Percentiles rank a stretch among this genome's conserved stretches.
Conservation (phyloP, 2,888 invertebrate genomes). For the Stegana nigrithorax region DNA sequence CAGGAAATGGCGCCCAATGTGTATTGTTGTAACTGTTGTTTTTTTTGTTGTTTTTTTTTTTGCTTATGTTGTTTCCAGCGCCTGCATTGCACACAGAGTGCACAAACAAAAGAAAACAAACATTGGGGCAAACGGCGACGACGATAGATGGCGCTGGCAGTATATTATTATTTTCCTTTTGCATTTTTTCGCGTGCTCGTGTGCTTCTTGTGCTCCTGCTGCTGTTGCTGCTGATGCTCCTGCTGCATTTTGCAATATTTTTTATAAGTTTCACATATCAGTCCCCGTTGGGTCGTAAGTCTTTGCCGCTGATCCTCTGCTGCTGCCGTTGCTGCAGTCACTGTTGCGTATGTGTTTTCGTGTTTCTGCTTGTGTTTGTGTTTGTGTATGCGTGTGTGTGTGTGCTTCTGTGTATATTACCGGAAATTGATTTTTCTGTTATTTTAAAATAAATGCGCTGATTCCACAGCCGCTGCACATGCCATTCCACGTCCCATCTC, state of each 20-base stretch:
- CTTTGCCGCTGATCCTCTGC: slow-evolving; percentile 18
- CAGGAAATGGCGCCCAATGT: slow-evolving; percentile 27
- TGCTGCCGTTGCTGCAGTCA: neutral
- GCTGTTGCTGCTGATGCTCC: too few species aligned
- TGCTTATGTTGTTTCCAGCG: neutral
- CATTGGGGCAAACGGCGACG: too few species aligned
- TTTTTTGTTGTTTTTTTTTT: neutral
- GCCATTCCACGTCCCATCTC: neutral
- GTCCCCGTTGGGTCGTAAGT: slow-evolving; percentile 26
- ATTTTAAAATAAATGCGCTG: slow-evolving; percentile 21
- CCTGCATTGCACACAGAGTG: neutral
- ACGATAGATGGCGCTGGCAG: slow-evolving; percentile 13
- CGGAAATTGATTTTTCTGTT: slow-evolving; percentile 26
- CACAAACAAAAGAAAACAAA: neutral
- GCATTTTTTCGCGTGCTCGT: too few species aligned
- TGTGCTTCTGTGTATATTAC: neutral
- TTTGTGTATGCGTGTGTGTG: neutral
- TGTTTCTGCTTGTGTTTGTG: neutral
- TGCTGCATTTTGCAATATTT: slow-evolving; percentile 9
- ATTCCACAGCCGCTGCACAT: neutral
- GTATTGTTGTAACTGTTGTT: slow-evolving; percentile 15
- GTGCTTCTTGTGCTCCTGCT: neutral
- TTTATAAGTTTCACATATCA: slow-evolving; percentile 21
- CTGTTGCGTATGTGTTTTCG: slow-evolving; percentile 5
- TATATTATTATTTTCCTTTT: slow-evolving; percentile 21